Evolutionary conservation across 1,140 invertebrate species (phyloP).

Genomic region (Drosophila gunungcola): DNA sequence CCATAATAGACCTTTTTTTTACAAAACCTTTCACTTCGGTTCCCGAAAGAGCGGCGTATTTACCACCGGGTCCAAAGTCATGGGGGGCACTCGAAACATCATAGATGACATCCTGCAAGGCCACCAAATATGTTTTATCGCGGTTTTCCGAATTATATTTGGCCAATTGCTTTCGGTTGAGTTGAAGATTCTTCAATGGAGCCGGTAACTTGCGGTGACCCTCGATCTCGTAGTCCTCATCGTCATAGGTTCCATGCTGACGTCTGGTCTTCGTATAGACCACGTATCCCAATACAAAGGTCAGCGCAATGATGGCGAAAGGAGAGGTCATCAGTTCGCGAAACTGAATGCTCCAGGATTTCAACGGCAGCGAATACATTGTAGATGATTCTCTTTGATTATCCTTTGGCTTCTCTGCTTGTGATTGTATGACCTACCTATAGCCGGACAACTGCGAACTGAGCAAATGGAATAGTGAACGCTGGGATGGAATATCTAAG

Average conservation of each 20-base stretch:
- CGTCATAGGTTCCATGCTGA: conserved; percentile 49
- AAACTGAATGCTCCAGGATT: conserved; percentile 27
- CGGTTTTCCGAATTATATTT: conserved; percentile 14
- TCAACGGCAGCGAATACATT: conserved; percentile 26
- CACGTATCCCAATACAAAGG: conserved; percentile 29
- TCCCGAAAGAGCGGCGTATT: conserved; percentile 13
- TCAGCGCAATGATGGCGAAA: conserved; percentile 13
- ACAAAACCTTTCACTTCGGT: conserved; percentile 33
- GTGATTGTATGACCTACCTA: not conserved
- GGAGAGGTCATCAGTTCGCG: conserved; percentile 41
- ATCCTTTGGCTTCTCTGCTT: not conserved
- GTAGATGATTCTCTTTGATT: not conserved
- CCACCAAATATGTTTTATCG: conserved; percentile 36
- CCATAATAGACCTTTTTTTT: not conserved
- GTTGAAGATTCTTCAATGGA: conserved; percentile 10
- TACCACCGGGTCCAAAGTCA: conserved; percentile 51
- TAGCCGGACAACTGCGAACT: not conserved
- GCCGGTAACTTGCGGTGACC: not conserved
- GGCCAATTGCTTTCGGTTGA: conserved; percentile 19
- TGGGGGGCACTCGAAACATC: conserved; percentile 47
- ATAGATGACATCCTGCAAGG: conserved; percentile 29
- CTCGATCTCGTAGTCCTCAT: conserved; percentile 41
- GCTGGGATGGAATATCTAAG: not conserved
- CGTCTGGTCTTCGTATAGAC: conserved; percentile 8
- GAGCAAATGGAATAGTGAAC: not conserved